Conservation (phyloP, 2,888 invertebrate species). For the Amblyjoppa fuscipennis region DNA sequence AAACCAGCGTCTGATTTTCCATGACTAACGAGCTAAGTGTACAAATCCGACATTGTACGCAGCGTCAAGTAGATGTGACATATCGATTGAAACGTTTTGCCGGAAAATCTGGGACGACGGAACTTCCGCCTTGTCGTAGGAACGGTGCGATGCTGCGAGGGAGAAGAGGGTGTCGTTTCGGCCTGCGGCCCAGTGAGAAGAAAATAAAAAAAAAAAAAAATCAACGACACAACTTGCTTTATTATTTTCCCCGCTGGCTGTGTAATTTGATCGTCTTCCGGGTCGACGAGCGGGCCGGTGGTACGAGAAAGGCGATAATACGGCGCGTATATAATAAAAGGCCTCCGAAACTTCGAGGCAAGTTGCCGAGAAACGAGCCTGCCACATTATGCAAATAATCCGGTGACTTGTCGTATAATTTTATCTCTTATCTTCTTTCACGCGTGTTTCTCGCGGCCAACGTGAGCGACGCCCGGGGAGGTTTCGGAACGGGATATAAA, state of each 20-base stretch:
- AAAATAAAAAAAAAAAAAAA: constrained; percentile 27
- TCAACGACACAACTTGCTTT: constrained; percentile 30
- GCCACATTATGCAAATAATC: constrained; percentile 63
- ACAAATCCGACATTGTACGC: background rate
- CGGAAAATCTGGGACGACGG: constrained; percentile 50
- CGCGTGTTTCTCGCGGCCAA: constrained; percentile 33
- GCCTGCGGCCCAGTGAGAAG: background rate
- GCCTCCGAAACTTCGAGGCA: constrained; percentile 46
- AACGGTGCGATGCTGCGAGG: background rate
- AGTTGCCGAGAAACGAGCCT: constrained; percentile 39
- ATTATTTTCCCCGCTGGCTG: constrained; percentile 57
- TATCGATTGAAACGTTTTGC: constrained; percentile 48
- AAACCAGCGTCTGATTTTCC: constrained; percentile 41
- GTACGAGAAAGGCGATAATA: constrained; percentile 18
- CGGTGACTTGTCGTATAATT: constrained; percentile 59
- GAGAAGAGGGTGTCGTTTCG: background rate
- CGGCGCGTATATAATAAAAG: constrained; percentile 13
- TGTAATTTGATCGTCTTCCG: constrained; percentile 59
- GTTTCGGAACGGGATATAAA: constrained; percentile 32
- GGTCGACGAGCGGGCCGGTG: constrained; percentile 17
- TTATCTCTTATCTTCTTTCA: constrained; percentile 56
- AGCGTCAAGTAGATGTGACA: background rate
- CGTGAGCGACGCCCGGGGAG: constrained; percentile 11
- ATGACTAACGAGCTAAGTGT: constrained; percentile 46
- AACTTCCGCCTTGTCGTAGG: constrained; percentile 17